phyloP scores from a whole-genome alignment of 2,113 vertebrate species.

The Ictidomys tridecemlineatus region DNA sequence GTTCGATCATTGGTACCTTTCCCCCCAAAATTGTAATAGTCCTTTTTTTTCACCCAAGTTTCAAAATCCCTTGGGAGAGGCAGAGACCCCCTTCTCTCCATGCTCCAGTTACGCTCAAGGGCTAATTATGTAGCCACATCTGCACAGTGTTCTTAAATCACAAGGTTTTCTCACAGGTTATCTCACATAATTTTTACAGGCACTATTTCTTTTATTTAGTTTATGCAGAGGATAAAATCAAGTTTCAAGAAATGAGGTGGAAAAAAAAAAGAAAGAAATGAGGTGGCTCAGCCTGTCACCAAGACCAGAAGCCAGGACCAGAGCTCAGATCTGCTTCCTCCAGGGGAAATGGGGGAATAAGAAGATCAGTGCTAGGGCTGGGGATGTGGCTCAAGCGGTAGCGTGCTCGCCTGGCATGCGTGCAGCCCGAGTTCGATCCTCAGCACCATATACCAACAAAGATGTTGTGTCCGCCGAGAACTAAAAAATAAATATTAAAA shows the following conservation, averaged over 20 bases:
- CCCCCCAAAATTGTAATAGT: background rate
- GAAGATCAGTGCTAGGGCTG: background rate
- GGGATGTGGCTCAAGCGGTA: too few relatives aligned
- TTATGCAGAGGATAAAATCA: background rate
- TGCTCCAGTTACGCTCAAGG: background rate
- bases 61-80: background rate
- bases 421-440: too few relatives aligned
- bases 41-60: background rate
- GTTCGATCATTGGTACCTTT: too few relatives aligned
- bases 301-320: background rate
- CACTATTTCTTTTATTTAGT: background rate
- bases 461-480: too few relatives aligned
- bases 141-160: background rate
- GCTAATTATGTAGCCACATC: background rate
- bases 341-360: background rate
- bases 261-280: too few relatives aligned
- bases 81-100: background rate
- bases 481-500: too few relatives aligned
- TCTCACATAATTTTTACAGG: background rate
- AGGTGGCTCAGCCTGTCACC: background rate
- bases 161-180: background rate
- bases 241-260: background rate
- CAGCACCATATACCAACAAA: too few relatives aligned
- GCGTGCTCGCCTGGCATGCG: too few relatives aligned
- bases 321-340: too few relatives aligned